Base-by-base conservation (phyloP, 35 echinoderm and acorn worm species). In the Strongylocentrotus purpuratus region DNA sequence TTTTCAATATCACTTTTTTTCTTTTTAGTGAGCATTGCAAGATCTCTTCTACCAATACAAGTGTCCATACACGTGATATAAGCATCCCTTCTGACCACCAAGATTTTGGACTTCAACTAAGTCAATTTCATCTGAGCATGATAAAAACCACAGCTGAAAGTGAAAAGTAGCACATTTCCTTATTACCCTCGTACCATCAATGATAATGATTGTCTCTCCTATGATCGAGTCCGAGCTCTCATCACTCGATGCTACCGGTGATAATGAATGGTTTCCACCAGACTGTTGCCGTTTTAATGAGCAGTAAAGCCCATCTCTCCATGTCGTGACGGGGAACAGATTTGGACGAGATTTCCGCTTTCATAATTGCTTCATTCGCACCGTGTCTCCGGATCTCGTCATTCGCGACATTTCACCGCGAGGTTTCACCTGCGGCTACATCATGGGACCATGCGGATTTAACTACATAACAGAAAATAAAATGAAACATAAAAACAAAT, bases 341-440 rank as follows among this genome's bases (percentile, higher is more conserved):
- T 70, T 70, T 70, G 61, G 61, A 70, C 61, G 61, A 70, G 61
- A 70, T 70, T 70, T 70, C 61, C 61, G 61, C 25, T 70, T 70
- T 70, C 61, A 70, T 70, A 70, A 70, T 70, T 70, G 61, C 20
- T 70, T 28, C 61, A 25, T 70, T 70, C 61, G 22, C 22, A 70
- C 61, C 61, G 18, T 70, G 61, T 28, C 48, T 14, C 61, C 17
- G 18, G 61, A 70, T 70, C 61, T 28, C 61, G 61, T 28, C 61
- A 70, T 70, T 70, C 61, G 25, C 61, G 61, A 70, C 20, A 28
- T 70, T 70, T 70, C 61, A 59, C 52, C 52, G 11, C 52, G 0
- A 59, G 52, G 11, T 10, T 59, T 59, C 52, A 9, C 17, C 52
- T 1, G 35, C 35, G 35, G 35, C 35, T 41, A 41, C 35, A 41